phyloP scores from a whole-genome alignment of 2,888 invertebrate genomes.

The Apocheima hispidaria region DNA sequence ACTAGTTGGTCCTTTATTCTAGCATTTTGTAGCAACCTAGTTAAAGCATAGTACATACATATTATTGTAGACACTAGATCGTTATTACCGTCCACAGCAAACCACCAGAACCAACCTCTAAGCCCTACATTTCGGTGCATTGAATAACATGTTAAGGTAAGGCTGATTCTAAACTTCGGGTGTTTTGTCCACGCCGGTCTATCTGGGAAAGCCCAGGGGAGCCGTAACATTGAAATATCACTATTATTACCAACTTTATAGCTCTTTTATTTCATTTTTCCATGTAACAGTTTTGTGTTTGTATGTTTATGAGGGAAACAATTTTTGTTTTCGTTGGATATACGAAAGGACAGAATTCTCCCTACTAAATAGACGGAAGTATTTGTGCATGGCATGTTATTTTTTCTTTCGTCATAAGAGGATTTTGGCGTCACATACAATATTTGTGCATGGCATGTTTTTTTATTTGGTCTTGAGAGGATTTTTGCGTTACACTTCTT shows the following conservation, averaged over 20 bases:
- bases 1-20: too few species aligned
- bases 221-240: conserved; percentile 63
- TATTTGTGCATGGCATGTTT: too few species aligned
- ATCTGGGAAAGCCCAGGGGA: conserved; percentile 51
- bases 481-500: too few species aligned
- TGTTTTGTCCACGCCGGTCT: conserved; percentile 57
- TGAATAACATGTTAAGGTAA: conserved; percentile 30
- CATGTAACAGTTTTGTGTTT: conserved; percentile 52
- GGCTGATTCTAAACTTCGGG: conserved; percentile 44
- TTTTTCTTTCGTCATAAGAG: neutral
- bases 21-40: too few species aligned
- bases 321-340: conserved; percentile 14
- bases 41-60: neutral
- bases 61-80: neutral
- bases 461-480: too few species aligned
- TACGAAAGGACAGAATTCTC: too few species aligned
- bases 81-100: neutral
- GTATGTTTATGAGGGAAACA: conserved; percentile 45
- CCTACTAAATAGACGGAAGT: too few species aligned
- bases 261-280: conserved; percentile 62
- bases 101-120: conserved; percentile 8
- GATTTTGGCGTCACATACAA: too few species aligned
- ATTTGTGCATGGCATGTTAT: too few species aligned
- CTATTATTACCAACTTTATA: conserved; percentile 65
- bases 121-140: conserved; percentile 20